Evolutionary conservation across 2,888 invertebrate genomes (phyloP), one percentile per base, ranked within the genome.

Genomic region (Linyphia triangularis): DNA sequence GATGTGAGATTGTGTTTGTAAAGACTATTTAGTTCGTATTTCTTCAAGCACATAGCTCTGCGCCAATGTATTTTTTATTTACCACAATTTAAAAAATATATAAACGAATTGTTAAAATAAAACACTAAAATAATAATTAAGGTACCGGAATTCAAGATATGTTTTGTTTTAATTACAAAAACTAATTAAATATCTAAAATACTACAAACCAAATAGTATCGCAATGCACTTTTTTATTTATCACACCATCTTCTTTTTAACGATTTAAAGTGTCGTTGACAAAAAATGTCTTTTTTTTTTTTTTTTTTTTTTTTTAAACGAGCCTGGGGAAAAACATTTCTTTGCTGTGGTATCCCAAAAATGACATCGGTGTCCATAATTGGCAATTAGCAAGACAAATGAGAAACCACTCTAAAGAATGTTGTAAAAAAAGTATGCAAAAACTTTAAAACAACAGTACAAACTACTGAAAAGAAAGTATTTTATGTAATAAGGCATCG

Each of bases 371-470:
- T 13, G 40, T 24, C 61, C 69, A 72, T 82, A 82, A 82, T 82
- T 82, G 82, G 72, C 82, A 82, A 82, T 82, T 82, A 82, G 72
- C 24, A 72, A 61, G 82, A 82, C 40, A 70, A 70, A 72, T 72
- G 82, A 59, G 51, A 72, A 82, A 82, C 81, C 81, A n/a, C 81
- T n/a, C 16, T 57, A 9, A 72, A 72, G 70, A 72, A 61, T 82
- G 37, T 40, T 19, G 24, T 43, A 26, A 59, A 70, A 81, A 69
- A 65, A 51, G 33, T 51, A 7, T 6, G 16, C 61, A 43, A 73
- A 73, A 72, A 73, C 28, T n/a, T 26, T 22, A 33, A 51, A 43
- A 19, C 40, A 65, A 79, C 57, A 79, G 40, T 61, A 61, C 37
- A 61, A 6, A 24, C 61, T 10, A 77, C 19, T 79, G 63, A 67